Percentiles rank a stretch among this genome's conserved stretches.
Conservation (phyloP, 2,113 vertebrate species). For the Pelvicachromis taeniatus region DNA sequence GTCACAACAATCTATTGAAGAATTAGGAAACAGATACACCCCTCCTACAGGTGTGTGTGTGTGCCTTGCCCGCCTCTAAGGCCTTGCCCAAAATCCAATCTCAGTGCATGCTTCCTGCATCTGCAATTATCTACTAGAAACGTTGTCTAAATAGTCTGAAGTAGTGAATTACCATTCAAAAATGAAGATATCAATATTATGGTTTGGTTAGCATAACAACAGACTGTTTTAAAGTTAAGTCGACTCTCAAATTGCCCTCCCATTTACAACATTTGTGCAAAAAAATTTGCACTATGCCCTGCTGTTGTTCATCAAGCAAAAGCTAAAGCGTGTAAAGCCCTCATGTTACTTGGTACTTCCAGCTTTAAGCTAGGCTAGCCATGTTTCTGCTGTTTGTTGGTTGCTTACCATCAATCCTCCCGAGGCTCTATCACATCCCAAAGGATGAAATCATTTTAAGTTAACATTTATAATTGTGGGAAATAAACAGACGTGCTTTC, state of each 20-base stretch:
- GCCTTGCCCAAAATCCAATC: not conserved
- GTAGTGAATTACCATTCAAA: not conserved
- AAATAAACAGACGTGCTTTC: not conserved
- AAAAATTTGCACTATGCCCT: not conserved
- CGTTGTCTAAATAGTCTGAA: not conserved
- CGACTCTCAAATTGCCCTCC: not conserved
- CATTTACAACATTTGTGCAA: not conserved
- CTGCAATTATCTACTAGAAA: not conserved
- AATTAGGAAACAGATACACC: not conserved
- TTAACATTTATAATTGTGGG: not conserved
- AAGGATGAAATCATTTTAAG: not conserved
- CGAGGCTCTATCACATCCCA: not conserved
- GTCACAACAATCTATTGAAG: not conserved
- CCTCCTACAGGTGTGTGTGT: not conserved
- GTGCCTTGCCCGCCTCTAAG: not conserved
- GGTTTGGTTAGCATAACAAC: not conserved
- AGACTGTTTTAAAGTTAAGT: not conserved
- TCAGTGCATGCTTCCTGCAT: not conserved
- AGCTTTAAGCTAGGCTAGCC: not conserved
- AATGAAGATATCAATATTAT: not conserved
- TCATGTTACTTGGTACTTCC: not conserved
- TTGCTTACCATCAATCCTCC: not conserved
- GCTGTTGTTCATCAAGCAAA: accelerated
- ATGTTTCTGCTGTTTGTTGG: not conserved
- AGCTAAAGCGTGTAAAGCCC: no score